Evolutionary conservation across 2,113 vertebrate species (phyloP).

Genomic region (Equus quagga): DNA sequence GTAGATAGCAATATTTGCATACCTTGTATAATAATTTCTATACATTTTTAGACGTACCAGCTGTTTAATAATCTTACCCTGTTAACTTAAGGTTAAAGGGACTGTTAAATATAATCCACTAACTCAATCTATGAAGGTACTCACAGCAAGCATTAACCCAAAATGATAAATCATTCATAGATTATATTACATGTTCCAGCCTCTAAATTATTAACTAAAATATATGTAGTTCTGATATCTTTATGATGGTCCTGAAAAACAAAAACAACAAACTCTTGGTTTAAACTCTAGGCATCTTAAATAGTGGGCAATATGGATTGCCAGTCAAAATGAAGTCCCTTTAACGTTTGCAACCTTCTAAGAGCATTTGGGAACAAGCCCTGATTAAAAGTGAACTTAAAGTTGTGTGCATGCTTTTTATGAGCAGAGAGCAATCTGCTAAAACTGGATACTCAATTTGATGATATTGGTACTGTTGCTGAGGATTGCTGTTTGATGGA

Average conservation of each 20-base stretch:
- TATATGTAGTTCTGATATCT: conserved; percentile 90
- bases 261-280: conserved; percentile 90
- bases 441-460: conserved; percentile 87
- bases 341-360: conserved; percentile 97
- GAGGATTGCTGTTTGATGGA: conserved; percentile 90
- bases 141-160: conserved; percentile 95
- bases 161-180: conserved; percentile 96
- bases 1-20: conserved; percentile 96
- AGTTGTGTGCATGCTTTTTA: conserved; percentile 97
- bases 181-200: conserved; percentile 92
- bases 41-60: conserved; percentile 95
- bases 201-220: conserved; percentile 97
- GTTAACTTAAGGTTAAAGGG: conserved; percentile 99
- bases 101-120: conserved; percentile 99
- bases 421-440: conserved; percentile 92
- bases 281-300: conserved; percentile 97
- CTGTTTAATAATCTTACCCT: conserved; percentile 97
- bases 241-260: conserved; percentile 94
- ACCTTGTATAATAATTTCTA: conserved; percentile 97
- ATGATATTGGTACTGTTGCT: conserved; percentile 88
- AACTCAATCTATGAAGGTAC: conserved; percentile 95
- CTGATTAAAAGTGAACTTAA: conserved; percentile 93
- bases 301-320: conserved; percentile 97
- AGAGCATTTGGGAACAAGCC: conserved; percentile 93
- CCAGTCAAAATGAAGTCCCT: conserved; percentile 98